Percentiles rank a stretch among this genome's conserved stretches.
phyloP scores from a whole-genome alignment of 2,797 vertebrate species.

The Aviceda cuculoides region DNA sequence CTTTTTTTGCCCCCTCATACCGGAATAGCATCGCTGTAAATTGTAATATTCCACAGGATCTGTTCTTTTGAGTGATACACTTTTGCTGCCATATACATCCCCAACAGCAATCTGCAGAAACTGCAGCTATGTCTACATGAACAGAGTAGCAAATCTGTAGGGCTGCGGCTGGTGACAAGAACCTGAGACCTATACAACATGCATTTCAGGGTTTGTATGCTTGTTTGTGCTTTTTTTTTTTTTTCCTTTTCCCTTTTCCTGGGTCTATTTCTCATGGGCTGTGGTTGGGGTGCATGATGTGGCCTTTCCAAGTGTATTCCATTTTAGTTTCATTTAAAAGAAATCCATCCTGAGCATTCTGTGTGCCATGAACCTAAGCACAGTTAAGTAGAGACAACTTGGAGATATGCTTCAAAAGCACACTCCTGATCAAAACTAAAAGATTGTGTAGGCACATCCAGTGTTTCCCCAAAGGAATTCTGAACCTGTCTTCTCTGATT shows the following conservation, averaged over 20 bases:
- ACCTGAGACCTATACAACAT: background rate
- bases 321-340: background rate
- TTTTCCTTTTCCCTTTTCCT: background rate
- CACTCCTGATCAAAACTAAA: background rate
- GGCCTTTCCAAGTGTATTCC: background rate
- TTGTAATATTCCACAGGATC: background rate
- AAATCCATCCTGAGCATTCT: background rate
- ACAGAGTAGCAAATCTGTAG: background rate
- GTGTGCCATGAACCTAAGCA: background rate
- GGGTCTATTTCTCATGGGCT: background rate
- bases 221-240: background rate
- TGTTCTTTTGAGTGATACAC: background rate
- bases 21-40: background rate
- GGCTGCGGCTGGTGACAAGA: too few species aligned
- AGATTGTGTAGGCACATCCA: background rate
- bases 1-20: background rate
- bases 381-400: background rate
- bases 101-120: background rate
- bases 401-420: background rate
- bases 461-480: background rate
- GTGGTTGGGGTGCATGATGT: background rate
- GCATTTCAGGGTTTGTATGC: accelerated
- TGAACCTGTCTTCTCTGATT: background rate
- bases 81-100: background rate
- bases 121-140: accelerated